phyloP scores from a whole-genome alignment of 2,888 invertebrate species.

The Ferdinandea cuprea region DNA sequence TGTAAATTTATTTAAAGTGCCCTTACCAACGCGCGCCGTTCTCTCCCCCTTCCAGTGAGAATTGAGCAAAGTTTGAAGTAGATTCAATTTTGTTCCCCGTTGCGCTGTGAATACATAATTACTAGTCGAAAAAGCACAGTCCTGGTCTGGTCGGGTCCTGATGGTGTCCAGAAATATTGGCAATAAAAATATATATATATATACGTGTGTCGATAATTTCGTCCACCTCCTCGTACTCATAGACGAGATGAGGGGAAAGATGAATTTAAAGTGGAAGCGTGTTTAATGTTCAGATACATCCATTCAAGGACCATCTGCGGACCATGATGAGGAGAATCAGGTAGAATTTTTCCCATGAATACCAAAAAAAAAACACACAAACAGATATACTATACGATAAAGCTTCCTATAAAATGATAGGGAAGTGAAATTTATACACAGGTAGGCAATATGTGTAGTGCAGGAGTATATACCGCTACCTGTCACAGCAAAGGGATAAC shows the following conservation, averaged over 20 bases:
- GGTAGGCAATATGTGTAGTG: slow-evolving; percentile 2
- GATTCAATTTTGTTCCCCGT: not conserved
- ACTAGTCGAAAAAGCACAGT: not conserved
- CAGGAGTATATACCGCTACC: not conserved
- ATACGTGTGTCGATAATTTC: not conserved
- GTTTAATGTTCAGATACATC: not conserved
- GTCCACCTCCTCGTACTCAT: not conserved
- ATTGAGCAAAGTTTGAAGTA: not conserved
- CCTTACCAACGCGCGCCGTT: too few relatives aligned
- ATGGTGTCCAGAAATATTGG: not conserved
- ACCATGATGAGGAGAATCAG: not conserved
- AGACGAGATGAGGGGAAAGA: slow-evolving; percentile 7
- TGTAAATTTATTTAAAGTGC: too few relatives aligned
- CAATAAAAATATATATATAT: not conserved
- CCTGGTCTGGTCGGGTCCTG: not conserved
- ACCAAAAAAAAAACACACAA: not conserved
- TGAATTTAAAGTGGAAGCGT: slow-evolving; percentile 17
- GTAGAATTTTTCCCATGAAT: slow-evolving; percentile 32
- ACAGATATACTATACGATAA: not conserved
- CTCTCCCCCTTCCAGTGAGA: too few relatives aligned
- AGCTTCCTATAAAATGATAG: slow-evolving; percentile 20
- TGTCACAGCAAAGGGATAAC: slow-evolving; percentile 16
- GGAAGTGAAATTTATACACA: slow-evolving; percentile 25
- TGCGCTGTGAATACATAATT: slow-evolving; percentile 27
- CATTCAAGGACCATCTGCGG: slow-evolving; percentile 4